phyloP scores from a whole-genome alignment of 2,888 invertebrate genomes.

The Drosophila yooni region DNA sequence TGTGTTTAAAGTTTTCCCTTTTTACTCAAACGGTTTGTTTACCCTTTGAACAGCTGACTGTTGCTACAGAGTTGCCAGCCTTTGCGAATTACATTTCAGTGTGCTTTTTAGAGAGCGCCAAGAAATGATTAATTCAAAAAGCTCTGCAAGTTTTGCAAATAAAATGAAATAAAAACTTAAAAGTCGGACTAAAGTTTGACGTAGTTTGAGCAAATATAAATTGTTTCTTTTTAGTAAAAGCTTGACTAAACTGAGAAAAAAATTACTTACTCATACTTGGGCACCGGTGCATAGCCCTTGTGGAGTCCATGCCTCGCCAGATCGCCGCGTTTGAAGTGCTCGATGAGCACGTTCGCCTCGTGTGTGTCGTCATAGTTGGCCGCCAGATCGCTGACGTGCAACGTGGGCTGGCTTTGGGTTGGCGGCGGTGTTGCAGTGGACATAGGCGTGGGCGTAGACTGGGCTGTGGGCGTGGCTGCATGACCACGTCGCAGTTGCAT shows the following conservation, averaged over 20 bases:
- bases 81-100: background rate
- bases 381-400: conserved; percentile 72
- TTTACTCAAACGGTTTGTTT: background rate
- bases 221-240: background rate
- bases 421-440: conserved; percentile 1
- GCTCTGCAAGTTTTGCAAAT: background rate
- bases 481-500: conserved; percentile 75
- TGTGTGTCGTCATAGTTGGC: conserved; percentile 75
- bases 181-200: too few species aligned
- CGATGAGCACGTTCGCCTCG: conserved; percentile 78
- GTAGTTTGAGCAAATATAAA: background rate
- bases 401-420: conserved; percentile 40
- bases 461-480: conserved; percentile 17
- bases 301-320: conserved; percentile 76
- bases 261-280: conserved; percentile 83
- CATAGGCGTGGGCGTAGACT: conserved; percentile 18
- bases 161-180: background rate
- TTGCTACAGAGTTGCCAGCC: background rate
- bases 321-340: conserved; percentile 81
- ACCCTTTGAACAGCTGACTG: conserved; percentile 4
- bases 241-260: background rate
- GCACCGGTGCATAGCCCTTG: conserved; percentile 83
- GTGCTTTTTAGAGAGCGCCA: background rate
- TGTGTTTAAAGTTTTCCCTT: background rate
- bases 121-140: background rate